Evolutionary conservation across 2,888 invertebrate species (phyloP).

Genomic region (Athetis lepigone): DNA sequence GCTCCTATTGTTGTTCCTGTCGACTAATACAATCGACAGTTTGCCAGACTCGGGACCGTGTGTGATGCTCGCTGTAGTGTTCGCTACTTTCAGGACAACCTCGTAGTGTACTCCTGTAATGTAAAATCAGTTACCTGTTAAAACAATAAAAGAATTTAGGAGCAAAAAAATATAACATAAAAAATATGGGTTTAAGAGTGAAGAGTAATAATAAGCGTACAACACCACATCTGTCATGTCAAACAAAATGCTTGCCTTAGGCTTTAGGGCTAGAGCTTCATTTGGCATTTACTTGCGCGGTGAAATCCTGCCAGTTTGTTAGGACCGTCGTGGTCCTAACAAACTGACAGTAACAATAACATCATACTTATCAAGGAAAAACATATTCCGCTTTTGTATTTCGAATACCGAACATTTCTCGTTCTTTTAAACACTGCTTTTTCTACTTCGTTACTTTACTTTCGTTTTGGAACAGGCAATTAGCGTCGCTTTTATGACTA

Average conservation of each 20-base stretch:
- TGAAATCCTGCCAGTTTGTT: too few relatives aligned
- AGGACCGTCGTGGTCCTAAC: too few relatives aligned
- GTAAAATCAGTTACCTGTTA: conserved; percentile 8
- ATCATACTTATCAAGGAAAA: background rate
- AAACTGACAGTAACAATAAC: background rate
- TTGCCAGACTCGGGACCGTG: conserved; percentile 96
- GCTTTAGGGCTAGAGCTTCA: too few relatives aligned
- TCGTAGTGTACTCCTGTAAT: conserved; percentile 94
- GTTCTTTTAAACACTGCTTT: background rate
- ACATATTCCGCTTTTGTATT: background rate
- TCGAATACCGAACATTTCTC: too few relatives aligned
- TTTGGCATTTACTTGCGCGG: too few relatives aligned
- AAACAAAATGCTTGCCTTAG: too few relatives aligned
- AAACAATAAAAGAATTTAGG: background rate
- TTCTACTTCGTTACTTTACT: too few relatives aligned
- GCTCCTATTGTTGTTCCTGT: conserved; percentile 91
- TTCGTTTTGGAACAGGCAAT: too few relatives aligned
- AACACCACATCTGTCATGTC: too few relatives aligned
- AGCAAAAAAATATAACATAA: background rate
- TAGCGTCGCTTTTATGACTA: too few relatives aligned
- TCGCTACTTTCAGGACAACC: conserved; percentile 93
- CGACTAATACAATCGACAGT: conserved; percentile 92
- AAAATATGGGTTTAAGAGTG: background rate
- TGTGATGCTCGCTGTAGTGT: conserved; percentile 92
- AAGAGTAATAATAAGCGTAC: too few relatives aligned